phyloP scores from a whole-genome alignment of 2,888 invertebrate genomes.

The Xanthorhoe designata region DNA sequence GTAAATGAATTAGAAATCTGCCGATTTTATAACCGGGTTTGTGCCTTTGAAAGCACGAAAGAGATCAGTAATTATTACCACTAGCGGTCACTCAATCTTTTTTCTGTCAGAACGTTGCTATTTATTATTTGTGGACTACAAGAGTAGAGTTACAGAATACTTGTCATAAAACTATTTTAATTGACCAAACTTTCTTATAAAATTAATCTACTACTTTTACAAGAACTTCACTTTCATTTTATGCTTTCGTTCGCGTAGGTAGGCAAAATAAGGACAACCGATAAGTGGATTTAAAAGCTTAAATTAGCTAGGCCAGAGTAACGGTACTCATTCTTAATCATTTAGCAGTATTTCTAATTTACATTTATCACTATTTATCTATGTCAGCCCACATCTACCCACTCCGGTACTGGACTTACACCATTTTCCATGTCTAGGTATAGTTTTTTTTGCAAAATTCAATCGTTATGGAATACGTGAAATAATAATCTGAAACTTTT shows the following conservation, averaged over 20 bases:
- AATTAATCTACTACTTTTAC: neutral
- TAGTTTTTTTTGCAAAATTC: too few species aligned
- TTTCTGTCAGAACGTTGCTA: too few species aligned
- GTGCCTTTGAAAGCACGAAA: too few species aligned
- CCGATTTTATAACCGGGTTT: too few species aligned
- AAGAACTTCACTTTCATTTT: neutral
- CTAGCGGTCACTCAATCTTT: too few species aligned
- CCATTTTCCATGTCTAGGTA: too few species aligned
- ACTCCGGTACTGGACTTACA: neutral
- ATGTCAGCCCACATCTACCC: neutral
- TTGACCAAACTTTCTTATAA: neutral
- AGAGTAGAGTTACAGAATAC: neutral
- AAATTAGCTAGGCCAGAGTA: neutral
- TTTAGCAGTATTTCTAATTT: neutral
- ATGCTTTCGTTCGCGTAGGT: neutral
- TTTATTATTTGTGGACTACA: neutral
- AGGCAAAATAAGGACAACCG: neutral
- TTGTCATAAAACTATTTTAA: neutral
- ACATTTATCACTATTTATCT: neutral
- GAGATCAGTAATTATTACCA: too few species aligned
- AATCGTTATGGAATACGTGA: too few species aligned
- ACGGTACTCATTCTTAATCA: neutral
- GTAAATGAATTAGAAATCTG: too few species aligned
- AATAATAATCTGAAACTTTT: too few species aligned
- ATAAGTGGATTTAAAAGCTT: neutral